Conservation (phyloP, 2,888 invertebrate genomes). For the Rhaphigaster nebulosa region DNA sequence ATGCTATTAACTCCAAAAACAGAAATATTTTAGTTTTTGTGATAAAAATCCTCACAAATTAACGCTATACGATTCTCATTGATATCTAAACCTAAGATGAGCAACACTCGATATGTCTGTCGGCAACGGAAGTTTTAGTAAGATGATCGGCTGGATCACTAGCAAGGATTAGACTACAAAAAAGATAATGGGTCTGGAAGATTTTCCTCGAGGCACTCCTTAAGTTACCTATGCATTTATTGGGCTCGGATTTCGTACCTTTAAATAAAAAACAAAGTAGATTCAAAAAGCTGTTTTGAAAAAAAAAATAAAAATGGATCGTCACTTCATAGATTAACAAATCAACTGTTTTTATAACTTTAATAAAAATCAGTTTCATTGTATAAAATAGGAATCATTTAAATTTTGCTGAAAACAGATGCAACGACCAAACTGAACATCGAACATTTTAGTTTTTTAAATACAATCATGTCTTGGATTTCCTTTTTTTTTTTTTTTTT, state of each 20-base stretch:
- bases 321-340: neutral
- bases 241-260: neutral
- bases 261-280: neutral
- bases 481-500: too few relatives aligned
- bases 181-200: slow-evolving; percentile 17
- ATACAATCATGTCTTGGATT: too few relatives aligned
- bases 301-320: neutral
- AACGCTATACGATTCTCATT: neutral
- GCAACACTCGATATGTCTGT: neutral
- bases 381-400: too few relatives aligned
- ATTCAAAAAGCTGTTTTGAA: neutral
- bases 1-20: too few relatives aligned
- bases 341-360: neutral
- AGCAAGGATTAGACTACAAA: neutral
- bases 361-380: too few relatives aligned
- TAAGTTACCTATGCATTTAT: neutral
- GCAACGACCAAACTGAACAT: too few relatives aligned
- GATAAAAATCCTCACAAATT: neutral
- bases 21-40: too few relatives aligned
- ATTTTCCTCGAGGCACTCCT: neutral
- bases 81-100: neutral
- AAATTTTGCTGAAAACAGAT: too few relatives aligned
- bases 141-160: slow-evolving; percentile 3
- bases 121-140: neutral
- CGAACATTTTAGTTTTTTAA: too few relatives aligned